Base-by-base conservation (phyloP, 2,888 invertebrate species). In the Calephelis perditalis region DNA sequence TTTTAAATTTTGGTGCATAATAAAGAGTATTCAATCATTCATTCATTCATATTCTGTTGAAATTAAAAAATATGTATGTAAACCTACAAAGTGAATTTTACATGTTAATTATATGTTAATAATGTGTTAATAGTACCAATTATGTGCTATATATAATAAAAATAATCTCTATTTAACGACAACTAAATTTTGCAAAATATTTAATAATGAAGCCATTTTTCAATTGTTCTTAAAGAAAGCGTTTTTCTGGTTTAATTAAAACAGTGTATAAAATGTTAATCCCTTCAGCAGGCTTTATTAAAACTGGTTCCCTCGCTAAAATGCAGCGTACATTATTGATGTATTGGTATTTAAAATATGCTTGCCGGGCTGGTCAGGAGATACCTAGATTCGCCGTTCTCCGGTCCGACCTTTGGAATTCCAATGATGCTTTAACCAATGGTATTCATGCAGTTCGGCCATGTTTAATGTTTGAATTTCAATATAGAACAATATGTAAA, bases 371-470 rank as follows among this genome's bases (percentile, higher is more conserved):
- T 67, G 66, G 65, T 67, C 63, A 68, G 61, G 67, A 62, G 61
- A 64, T 67, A 71, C 73, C 71, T 71, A 70, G 69, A 68, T 74
- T 69, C 65, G 64, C 63, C 61, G 68, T 65, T 67, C 73, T 72
- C 71, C 73, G 75, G 69, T 71, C 67, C 72, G 77, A 79, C 78
- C 83, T 79, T 75, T 75, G 79, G 72, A 77, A 86, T 84, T 76
- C 78, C 74, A 72, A 74, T 70, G 71, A 78, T 77, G 76, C 72
- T 73, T 67, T 66, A 70, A 72, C 70, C 75, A 70, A 67, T 72
- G 68, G 69, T 68, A 73, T 49, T 49, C 26, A 49, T 49, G 49
- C 49, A 49, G 35, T 74, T 72, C 77, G 70, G 72, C 68, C 71
- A 69, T 63, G 73, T 73, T 72, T 67, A 61, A 26, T 40, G 37